Evolutionary conservation across 1,140 invertebrate species (phyloP), one percentile per base, ranked within the genome.

Genomic region (Myzus persicae): DNA sequence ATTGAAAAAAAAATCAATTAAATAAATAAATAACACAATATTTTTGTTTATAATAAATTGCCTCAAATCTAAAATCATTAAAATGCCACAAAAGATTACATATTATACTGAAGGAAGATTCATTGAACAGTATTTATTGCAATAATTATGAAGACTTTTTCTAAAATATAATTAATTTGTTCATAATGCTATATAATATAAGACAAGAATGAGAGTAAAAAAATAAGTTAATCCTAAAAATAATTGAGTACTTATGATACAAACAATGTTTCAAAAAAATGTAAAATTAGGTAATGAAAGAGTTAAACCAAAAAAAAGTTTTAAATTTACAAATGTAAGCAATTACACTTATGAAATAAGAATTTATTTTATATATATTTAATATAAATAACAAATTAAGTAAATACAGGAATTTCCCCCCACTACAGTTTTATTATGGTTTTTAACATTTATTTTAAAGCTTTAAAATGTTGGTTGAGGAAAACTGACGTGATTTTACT

Each of bases 301-400:
- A 90, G 48, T n/a, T 67, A 42, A 90, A 90, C 51, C 11, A 67
- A 67, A 31, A 26, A 40, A 40, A 54, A 54, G 8, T 59, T 90
- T 36, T 48, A 14, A 88, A 90, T 90, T 31, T 42, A 90, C 24
- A 90, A 89, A 90, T 89, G 31, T 54, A 54, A 89, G 46, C 87
- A 18, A 20, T 36, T 51, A 38, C 22, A 51, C 51, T 76, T 89
- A 89, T 46, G 24, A 54, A 89, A 54, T 89, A 54, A 89, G 88
- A 89, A 89, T 89, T 54, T 38, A 38, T 89, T 51, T 54, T 89
- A 40, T 59, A 90, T 67, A 90, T 90, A 90, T 90, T 90, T 67
- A 42, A 42, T 90, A n/a, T 44, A 42, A 67, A 90, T 90, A 90
- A 90, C 40, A 67, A 90, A 90, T 59, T 87, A 31, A 67, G 54